Percentiles rank a stretch among this genome's conserved stretches.
These are phyloP conservation scores for Sebastes jordani DNA, from an alignment of 2,797 vertebrate genomes.

Conservation along the genomic window DNA sequence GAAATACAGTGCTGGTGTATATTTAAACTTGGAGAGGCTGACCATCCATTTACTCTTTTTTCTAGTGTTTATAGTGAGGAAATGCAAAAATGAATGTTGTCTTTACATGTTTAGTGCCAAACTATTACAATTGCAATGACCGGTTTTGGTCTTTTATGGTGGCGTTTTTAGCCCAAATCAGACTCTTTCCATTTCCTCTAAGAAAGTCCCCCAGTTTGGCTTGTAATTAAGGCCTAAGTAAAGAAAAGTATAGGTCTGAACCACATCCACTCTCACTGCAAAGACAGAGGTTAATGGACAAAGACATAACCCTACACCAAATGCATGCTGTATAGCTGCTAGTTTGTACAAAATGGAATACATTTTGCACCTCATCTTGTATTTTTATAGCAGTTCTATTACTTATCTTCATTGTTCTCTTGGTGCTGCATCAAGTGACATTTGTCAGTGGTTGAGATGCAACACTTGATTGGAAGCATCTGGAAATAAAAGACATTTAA, in stretches of 20 bases:
- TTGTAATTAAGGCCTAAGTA: constrained; percentile 61
- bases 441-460: not conserved
- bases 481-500: constrained; percentile 44
- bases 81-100: constrained; percentile 3
- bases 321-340: not conserved
- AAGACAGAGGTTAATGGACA: too few species aligned
- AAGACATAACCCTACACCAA: not conserved
- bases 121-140: constrained; percentile 1
- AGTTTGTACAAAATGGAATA: not conserved
- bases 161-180: constrained; percentile 9
- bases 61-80: constrained; percentile 11
- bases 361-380: not conserved
- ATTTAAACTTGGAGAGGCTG: constrained; percentile 2
- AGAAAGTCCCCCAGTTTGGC: constrained; percentile 31
- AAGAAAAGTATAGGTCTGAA: constrained; percentile 42
- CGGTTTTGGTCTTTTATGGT: constrained; percentile 18
- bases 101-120: constrained; percentile 17
- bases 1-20: constrained; percentile 1
- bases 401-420: not conserved
- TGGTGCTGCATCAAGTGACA: not conserved
- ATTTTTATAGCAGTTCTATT: not conserved
- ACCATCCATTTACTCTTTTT: not conserved
- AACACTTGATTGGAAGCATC: constrained; percentile 15
- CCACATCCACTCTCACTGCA: constrained; percentile 57
- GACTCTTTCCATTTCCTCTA: constrained; percentile 43